Conservation (phyloP, 2,888 invertebrate genomes). For the Rhimphoctona megacephalus region DNA sequence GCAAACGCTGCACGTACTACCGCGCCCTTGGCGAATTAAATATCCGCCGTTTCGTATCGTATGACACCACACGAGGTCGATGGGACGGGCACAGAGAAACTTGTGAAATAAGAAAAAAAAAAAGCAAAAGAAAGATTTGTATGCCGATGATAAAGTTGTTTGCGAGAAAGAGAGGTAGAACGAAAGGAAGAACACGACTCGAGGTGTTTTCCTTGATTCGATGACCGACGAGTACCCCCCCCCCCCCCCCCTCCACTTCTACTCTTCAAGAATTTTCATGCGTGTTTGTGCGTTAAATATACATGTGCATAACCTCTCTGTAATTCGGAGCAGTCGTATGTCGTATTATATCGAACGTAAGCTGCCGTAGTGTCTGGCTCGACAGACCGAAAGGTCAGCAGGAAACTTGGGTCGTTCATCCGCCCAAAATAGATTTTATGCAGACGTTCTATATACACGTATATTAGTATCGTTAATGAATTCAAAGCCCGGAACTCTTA, state of each 20-base stretch:
- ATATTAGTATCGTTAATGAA: slow-evolving; percentile 16
- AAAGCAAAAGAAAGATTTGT: slow-evolving; percentile 42
- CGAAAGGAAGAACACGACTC: slow-evolving; percentile 36
- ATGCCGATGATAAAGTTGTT: slow-evolving; percentile 60
- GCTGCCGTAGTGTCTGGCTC: slow-evolving; percentile 56
- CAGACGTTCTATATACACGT: slow-evolving; percentile 8
- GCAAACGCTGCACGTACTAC: slow-evolving; percentile 23
- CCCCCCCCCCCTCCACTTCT: neutral
- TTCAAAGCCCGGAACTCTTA: neutral
- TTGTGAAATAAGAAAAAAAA: neutral
- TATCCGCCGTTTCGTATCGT: slow-evolving; percentile 32
- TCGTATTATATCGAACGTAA: slow-evolving; percentile 35
- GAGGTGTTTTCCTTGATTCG: slow-evolving; percentile 68
- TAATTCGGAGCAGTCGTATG: slow-evolving; percentile 7
- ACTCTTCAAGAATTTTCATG: slow-evolving; percentile 25
- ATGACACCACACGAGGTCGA: slow-evolving; percentile 53
- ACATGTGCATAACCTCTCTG: slow-evolving; percentile 33
- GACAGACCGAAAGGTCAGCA: slow-evolving; percentile 65
- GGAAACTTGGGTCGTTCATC: slow-evolving; percentile 67
- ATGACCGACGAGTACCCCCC: slow-evolving; percentile 47
- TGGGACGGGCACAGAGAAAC: slow-evolving; percentile 43
- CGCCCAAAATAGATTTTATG: slow-evolving; percentile 57
- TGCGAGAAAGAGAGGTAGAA: slow-evolving; percentile 23
- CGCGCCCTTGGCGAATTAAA: slow-evolving; percentile 52
- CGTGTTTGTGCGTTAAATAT: neutral